Percentiles rank a stretch among this genome's conserved stretches.
Conservation (phyloP, 2,797 vertebrate species). For the Pseudochirops corinnae region DNA sequence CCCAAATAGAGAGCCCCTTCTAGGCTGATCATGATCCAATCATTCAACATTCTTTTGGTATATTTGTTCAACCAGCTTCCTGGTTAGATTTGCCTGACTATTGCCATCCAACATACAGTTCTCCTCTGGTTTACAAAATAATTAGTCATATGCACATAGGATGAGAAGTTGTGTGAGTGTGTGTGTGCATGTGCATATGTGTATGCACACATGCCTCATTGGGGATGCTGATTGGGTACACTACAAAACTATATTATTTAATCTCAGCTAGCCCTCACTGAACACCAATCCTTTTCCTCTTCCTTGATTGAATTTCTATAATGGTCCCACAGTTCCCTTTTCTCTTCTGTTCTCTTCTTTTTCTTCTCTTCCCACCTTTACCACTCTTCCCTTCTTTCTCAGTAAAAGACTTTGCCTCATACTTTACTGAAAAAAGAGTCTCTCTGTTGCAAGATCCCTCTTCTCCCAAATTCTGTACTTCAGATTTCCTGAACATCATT, state of each 20-base stretch:
- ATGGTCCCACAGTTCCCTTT: background rate
- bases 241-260: background rate
- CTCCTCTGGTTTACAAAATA: too few species aligned
- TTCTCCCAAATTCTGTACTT: background rate
- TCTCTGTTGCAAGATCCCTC: background rate
- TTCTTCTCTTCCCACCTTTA: too few species aligned
- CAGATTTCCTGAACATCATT: background rate
- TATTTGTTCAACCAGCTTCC: background rate
- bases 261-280: background rate
- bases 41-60: background rate
- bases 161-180: background rate
- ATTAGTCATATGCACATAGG: too few species aligned
- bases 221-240: background rate
- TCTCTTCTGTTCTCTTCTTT: too few species aligned
- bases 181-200: background rate
- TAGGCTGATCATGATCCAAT: background rate
- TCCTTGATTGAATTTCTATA: background rate
- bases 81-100: background rate
- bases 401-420: too few species aligned
- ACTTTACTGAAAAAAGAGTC: background rate
- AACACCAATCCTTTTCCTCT: background rate
- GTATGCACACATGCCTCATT: background rate
- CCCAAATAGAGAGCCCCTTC: background rate
- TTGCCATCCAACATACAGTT: too few species aligned
- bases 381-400: background rate